Evolutionary conservation across 2,888 invertebrate genomes (phyloP), one percentile per base, ranked within the genome.

Genomic region (Nemotelus nigrinus): DNA sequence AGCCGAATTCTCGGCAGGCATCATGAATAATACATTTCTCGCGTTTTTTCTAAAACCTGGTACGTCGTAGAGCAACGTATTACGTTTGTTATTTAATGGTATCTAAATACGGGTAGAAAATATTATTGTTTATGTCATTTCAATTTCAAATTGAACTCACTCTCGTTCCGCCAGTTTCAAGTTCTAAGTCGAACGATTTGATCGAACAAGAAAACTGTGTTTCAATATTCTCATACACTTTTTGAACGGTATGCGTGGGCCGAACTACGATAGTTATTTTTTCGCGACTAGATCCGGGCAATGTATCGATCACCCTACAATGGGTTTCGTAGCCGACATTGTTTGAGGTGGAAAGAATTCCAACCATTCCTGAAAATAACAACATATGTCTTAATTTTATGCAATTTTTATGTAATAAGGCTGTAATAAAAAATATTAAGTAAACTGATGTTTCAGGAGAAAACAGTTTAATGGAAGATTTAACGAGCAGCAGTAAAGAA

Each of bases 381-480:
- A 58, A 76, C 50, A 7, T 1, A 87, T 94, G 39, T 88, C 25
- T 53, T 10, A 93, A 78, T 93, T 93, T 85, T 87, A 25, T 25
- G 25, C 25, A 25, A 25, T 25, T 25, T 25, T 25, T 25, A 25
- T 25, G 25, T 25, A 25, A 25, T 25, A 25, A 25, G 25, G 25
- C 25, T 25, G 1, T 25, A 25, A 25, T 25, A 25, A 25, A 25
- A 25, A 25, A 25, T 25, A 25, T 25, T 25, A 25, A 25, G 25
- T 25, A 25, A 25, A 25, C 1, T 25, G 25, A 25, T 25, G 25
- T 25, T 25, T 25, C 25, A 25, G 25, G 25, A 25, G 25, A 25
- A 25, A 25, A 25, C 25, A 25, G 25, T 25, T 25, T 25, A 25
- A 1, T 25, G 25, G 25, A 0, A 25, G 25, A 25, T 25, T 25